phyloP scores from a whole-genome alignment of 2,888 invertebrate species.

The Leistus spinibarbis region DNA sequence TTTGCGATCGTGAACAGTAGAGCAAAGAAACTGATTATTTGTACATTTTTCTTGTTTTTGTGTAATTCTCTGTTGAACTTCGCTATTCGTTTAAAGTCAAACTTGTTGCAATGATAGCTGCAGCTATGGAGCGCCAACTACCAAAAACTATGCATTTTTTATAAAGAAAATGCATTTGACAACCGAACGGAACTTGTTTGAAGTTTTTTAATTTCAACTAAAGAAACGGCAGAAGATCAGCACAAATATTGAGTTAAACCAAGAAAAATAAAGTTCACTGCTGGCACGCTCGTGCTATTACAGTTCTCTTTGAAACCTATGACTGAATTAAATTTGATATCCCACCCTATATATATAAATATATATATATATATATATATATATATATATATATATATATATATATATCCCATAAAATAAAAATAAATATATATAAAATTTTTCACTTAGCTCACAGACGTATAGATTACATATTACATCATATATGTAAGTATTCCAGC shows the following conservation, averaged over 20 bases:
- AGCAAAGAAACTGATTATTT: not conserved
- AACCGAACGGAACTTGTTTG: slow-evolving; percentile 19
- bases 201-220: slow-evolving; percentile 34
- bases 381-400: too few species aligned
- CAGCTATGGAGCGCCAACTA: not conserved
- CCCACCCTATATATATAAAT: too few species aligned
- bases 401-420: too few species aligned
- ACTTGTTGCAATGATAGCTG: not conserved
- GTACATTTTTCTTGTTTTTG: not conserved
- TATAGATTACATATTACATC: too few species aligned
- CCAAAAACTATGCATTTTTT: slow-evolving; percentile 1
- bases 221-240: not conserved
- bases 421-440: too few species aligned
- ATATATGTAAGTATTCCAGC: too few species aligned
- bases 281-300: too few species aligned
- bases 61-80: not conserved
- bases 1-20: not conserved
- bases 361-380: too few species aligned
- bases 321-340: too few species aligned
- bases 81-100: not conserved
- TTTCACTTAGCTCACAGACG: too few species aligned
- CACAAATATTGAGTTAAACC: slow-evolving; percentile 4
- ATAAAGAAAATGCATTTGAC: slow-evolving; percentile 35
- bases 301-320: too few species aligned
- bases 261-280: not conserved